Evolutionary conservation across 2,888 invertebrate genomes (phyloP).

Genomic region (Neoscelio sp.): DNA sequence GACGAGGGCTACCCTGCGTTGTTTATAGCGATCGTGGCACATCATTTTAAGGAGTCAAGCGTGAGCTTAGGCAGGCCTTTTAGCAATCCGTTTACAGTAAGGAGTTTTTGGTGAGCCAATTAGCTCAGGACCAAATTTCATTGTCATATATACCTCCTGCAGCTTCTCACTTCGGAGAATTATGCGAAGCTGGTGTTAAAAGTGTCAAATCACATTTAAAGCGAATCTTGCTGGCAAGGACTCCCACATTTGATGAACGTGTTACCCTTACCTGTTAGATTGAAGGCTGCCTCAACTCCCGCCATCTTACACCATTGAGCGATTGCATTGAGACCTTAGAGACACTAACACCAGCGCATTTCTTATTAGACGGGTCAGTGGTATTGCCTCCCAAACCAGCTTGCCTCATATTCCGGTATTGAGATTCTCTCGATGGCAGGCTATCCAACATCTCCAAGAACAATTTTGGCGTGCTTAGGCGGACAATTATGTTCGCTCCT

Average conservation of each 20-base stretch:
- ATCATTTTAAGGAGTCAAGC: no score
- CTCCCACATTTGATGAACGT: neutral
- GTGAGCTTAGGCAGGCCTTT: no score
- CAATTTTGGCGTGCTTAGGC: neutral
- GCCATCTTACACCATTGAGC: neutral
- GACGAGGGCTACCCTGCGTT: no score
- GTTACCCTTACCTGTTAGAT: neutral
- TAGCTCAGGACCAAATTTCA: no score
- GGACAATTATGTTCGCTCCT: neutral
- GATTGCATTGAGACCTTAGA: neutral
- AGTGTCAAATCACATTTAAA: neutral
- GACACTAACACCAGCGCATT: neutral
- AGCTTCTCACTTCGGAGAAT: neutral
- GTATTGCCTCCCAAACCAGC: neutral
- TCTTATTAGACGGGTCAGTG: neutral
- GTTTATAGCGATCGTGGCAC: no score
- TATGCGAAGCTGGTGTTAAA: neutral
- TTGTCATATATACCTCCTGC: neutral
- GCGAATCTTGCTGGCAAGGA: neutral
- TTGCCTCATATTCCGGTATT: neutral
- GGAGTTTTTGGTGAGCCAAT: no score
- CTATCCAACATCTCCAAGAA: neutral
- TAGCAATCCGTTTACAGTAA: no score
- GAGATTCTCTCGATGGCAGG: neutral
- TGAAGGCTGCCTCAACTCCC: neutral